Base-by-base conservation (phyloP, 35 echinoderm and acorn worm genomes). In the Ptychodera flava region DNA sequence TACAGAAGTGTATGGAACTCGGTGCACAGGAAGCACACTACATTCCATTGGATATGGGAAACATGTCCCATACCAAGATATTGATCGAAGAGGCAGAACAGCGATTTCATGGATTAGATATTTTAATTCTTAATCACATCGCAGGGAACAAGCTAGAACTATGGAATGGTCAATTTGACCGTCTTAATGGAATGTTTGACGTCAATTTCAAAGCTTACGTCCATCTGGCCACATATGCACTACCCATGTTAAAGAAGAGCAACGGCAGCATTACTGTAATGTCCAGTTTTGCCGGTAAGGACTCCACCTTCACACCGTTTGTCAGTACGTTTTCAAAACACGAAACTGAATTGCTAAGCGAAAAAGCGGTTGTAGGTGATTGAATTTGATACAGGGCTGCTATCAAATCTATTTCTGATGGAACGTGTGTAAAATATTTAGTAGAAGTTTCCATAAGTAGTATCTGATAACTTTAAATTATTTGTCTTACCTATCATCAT, bases 101-200 rank as follows among this genome's bases (percentile, higher is more conserved):
- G 33, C 82, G 81, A 16, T 91, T 97, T 37, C 86, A 90, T 31
- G 95, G 92, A 82, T 80, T 97, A 0, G 95, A 97, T 35, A 86
- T 91, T 79, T 90, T 97, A 15, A 88, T 97, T n/a, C 83, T 97
- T 28, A 97, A 97, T 76, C 95, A 97, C 85, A 94, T 97, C 36
- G 82, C 88, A 16, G 87, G 33, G n/a, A 91, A 85, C 84, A 87
- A 91, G 78, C 52, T 91, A 28, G 36, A 84, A 28, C 77, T 91
- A 29, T 97, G 95, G 95, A 75, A 91, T 1, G 89, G 86, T 2
- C 87, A 93, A 28, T 80, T 90, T 85, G 89, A 97, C n/a, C n/a
- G n/a, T n/a, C n/a, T n/a, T n/a, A n/a, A n/a, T n/a, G n/a, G n/a
- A n/a, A n/a, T n/a, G n/a, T n/a, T n/a, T n/a, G n/a, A n/a, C 16